Evolutionary conservation across 2,797 vertebrate genomes (phyloP).

Genomic region (Enteromius thamalakanensis): DNA sequence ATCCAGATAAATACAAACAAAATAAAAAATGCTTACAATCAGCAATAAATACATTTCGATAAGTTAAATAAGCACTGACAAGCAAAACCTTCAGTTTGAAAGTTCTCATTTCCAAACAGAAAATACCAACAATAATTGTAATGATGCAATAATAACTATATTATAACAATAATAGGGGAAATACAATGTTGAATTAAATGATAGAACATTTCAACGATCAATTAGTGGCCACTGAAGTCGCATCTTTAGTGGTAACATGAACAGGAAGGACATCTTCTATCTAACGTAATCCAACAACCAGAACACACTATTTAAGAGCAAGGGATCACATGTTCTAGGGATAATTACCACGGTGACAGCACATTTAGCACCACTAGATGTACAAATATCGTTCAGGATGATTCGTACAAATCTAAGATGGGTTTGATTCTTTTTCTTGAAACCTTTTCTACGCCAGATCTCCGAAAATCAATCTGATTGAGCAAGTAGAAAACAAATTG

Average conservation of each 20-base stretch:
- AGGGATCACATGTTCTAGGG: conserved; percentile 77
- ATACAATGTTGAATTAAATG: conserved; percentile 53
- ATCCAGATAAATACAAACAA: conserved; percentile 94
- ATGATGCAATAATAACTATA: conserved; percentile 50
- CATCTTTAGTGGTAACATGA: conserved; percentile 55
- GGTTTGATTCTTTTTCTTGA: not conserved
- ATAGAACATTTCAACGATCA: conserved; percentile 77
- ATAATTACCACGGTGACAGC: conserved; percentile 52
- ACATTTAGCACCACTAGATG: conserved; percentile 81
- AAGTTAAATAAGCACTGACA: conserved; percentile 95
- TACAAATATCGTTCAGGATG: conserved; percentile 41
- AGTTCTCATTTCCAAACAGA: conserved; percentile 70
- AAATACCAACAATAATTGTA: conserved; percentile 64
- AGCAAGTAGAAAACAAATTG: not conserved
- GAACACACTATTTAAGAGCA: conserved; percentile 39
- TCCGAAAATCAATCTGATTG: not conserved
- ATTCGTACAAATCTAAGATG: conserved; percentile 35
- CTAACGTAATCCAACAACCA: conserved; percentile 22
- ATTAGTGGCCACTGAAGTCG: conserved; percentile 60
- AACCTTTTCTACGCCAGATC: not conserved
- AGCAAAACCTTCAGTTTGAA: conserved; percentile 81
- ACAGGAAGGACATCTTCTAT: conserved; percentile 25
- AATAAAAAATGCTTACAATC: conserved; percentile 88
- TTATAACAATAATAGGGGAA: conserved; percentile 51
- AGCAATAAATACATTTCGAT: conserved; percentile 96